These are phyloP conservation scores for Brachionus asplanchnoidis DNA, from an alignment of 1,140 invertebrate genomes.

Conservation along the genomic window DNA sequence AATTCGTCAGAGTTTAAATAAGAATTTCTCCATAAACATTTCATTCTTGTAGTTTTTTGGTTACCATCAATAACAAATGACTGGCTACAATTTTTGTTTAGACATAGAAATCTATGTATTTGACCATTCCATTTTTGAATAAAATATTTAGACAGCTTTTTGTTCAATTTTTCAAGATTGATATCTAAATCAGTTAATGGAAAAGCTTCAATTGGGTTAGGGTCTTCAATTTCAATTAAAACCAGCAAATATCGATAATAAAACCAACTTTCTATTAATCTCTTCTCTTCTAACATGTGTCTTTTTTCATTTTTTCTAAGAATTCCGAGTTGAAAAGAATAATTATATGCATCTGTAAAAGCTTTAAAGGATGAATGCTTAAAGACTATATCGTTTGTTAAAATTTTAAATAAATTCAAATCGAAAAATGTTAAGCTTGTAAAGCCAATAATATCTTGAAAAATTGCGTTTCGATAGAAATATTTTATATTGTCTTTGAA, in stretches of 20 bases:
- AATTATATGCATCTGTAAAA: neutral
- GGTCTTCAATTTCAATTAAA: neutral
- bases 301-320: neutral
- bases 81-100: too few relatives aligned
- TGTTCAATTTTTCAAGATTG: too few relatives aligned
- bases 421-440: neutral
- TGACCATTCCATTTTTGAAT: too few relatives aligned
- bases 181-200: too few relatives aligned
- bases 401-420: neutral
- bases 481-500: neutral
- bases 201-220: neutral
- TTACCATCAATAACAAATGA: too few relatives aligned
- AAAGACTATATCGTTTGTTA: neutral
- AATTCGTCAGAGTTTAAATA: too few relatives aligned
- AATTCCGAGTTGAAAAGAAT: neutral
- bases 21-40: too few relatives aligned
- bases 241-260: neutral
- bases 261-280: neutral
- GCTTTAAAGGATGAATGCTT: neutral
- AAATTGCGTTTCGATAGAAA: neutral
- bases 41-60: too few relatives aligned
- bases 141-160: too few relatives aligned
- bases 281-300: neutral
- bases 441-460: too few relatives aligned
- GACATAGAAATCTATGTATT: too few relatives aligned